phyloP scores from a whole-genome alignment of 2,888 invertebrate genomes.

The Yponomeuta evonymella region DNA sequence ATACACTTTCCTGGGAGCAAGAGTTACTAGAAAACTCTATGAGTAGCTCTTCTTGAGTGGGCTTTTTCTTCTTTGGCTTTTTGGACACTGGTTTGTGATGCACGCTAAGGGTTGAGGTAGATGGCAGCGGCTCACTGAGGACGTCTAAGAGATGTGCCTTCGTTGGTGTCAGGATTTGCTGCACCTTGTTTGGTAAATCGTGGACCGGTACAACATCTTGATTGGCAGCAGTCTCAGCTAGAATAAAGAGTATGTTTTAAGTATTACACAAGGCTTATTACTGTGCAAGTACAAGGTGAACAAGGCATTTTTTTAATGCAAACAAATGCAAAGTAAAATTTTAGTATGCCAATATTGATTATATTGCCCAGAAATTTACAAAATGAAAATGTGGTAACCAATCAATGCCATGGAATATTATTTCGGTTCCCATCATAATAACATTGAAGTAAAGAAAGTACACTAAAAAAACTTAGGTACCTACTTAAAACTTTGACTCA shows the following conservation, averaged over 20 bases:
- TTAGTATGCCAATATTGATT: too few species aligned
- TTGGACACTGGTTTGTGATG: slow-evolving; percentile 24
- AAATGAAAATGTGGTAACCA: too few species aligned
- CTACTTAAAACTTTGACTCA: too few species aligned
- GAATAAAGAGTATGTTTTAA: background rate
- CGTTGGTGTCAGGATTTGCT: slow-evolving; percentile 20
- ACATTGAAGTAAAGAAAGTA: too few species aligned
- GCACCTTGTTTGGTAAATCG: slow-evolving; percentile 31
- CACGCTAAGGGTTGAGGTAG: slow-evolving; percentile 41
- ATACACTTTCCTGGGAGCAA: slow-evolving; percentile 51
- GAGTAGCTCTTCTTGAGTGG: slow-evolving; percentile 43
- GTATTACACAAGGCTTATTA: too few species aligned
- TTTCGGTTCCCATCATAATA: too few species aligned
- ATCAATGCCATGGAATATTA: too few species aligned
- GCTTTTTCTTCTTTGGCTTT: slow-evolving; percentile 29
- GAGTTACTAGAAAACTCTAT: slow-evolving; percentile 57
- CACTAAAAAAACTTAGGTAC: too few species aligned
- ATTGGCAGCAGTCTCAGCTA: slow-evolving; percentile 36
- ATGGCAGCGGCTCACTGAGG: slow-evolving; percentile 48
- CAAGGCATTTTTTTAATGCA: too few species aligned
- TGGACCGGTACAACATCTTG: slow-evolving; percentile 47
- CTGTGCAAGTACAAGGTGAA: too few species aligned
- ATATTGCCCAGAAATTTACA: too few species aligned
- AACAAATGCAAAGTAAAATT: too few species aligned
- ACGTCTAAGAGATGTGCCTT: slow-evolving; percentile 47